A percentile compares a stretch with the other conserved stretches of the same genome.
Evolutionary conservation across 2,888 invertebrate species (phyloP).

Genomic region (Xiphydria camelus): DNA sequence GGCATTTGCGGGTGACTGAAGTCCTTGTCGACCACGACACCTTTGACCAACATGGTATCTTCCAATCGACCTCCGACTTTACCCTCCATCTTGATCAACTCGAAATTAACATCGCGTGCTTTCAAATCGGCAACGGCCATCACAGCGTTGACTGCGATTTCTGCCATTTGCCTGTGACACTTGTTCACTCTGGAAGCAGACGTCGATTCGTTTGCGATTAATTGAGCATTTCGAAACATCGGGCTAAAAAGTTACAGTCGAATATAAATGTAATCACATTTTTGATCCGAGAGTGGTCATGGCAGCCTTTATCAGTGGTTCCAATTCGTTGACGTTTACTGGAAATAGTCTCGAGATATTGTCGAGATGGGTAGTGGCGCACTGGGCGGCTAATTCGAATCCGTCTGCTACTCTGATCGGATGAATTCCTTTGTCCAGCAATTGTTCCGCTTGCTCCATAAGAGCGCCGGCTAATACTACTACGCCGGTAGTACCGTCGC

Average conservation of each 20-base stretch:
- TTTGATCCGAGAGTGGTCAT: conserved; percentile 99
- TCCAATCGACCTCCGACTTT: conserved; percentile 97
- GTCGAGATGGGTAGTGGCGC: conserved; percentile 84
- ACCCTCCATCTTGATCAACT: conserved; percentile 97
- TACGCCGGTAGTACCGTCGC: conserved; percentile 99
- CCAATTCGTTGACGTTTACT: conserved; percentile 78
- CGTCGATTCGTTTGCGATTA: neutral
- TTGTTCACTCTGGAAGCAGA: conserved; percentile 76
- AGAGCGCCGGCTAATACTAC: conserved; percentile 89
- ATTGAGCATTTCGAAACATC: neutral
- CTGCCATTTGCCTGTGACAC: conserved; percentile 96
- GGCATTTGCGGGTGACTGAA: conserved; percentile 99
- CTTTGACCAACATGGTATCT: conserved; percentile 93
- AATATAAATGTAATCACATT: conserved; percentile 75
- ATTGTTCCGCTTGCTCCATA: conserved; percentile 88
- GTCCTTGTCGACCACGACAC: conserved; percentile 97
- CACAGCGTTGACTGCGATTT: conserved; percentile 97
- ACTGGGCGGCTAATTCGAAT: conserved; percentile 93
- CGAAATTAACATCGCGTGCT: conserved; percentile 96
- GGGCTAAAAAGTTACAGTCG: neutral
- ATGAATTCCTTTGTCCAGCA: conserved; percentile 96
- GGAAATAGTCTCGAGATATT: conserved; percentile 88
- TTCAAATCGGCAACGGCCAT: conserved; percentile 94
- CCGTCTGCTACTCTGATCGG: conserved; percentile 99
- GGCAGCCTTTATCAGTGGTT: conserved; percentile 90